Conservation (phyloP, 2,888 invertebrate genomes). For the Ganaspis brasiliensis region DNA sequence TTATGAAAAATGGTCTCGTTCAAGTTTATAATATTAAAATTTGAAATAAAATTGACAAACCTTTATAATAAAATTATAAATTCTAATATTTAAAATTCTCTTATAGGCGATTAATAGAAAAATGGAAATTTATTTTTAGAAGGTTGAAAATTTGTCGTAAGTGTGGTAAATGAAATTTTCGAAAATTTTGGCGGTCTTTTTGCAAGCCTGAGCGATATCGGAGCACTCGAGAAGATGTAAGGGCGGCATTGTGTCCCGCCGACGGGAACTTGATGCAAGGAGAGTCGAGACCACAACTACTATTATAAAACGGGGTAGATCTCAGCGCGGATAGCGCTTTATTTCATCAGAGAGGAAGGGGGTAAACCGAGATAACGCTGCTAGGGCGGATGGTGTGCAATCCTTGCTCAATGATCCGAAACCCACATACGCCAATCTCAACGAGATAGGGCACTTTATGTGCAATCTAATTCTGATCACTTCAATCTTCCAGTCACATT, state of each 20-base stretch:
- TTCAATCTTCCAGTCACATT: background rate
- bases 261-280: conserved; percentile 65
- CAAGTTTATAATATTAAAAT: too few species aligned
- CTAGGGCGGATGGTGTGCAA: conserved; percentile 42
- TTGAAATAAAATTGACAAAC: too few species aligned
- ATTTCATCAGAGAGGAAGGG: conserved; percentile 77
- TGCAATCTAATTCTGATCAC: conserved; percentile 35
- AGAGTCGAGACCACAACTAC: conserved; percentile 72
- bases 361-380: conserved; percentile 77
- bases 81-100: too few species aligned
- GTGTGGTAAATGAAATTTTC: too few species aligned
- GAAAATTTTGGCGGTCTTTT: conserved; percentile 19
- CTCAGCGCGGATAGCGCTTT: conserved; percentile 76
- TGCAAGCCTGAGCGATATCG: conserved; percentile 48
- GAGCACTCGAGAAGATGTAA: conserved; percentile 71
- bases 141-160: too few species aligned
- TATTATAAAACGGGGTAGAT: conserved; percentile 73
- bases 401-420: conserved; percentile 61
- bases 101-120: too few species aligned
- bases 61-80: too few species aligned
- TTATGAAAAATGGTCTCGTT: too few species aligned
- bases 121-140: too few species aligned
- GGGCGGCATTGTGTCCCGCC: conserved; percentile 72
- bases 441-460: conserved; percentile 44
- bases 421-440: conserved; percentile 56